phyloP scores from a whole-genome alignment of 2,888 invertebrate species.

The Sinelater perroti region DNA sequence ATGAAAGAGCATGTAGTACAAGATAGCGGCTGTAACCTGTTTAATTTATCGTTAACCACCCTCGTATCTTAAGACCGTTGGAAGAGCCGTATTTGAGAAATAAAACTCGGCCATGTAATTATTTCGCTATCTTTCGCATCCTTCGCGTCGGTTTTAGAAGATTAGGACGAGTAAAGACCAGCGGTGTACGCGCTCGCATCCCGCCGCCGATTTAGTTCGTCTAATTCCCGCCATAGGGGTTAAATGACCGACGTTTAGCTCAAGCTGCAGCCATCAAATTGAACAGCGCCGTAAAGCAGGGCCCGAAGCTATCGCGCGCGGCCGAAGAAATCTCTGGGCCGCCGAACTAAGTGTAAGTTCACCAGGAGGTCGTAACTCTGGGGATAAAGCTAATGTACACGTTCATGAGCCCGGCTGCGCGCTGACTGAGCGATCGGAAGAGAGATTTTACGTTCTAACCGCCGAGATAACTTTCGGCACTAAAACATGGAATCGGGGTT shows the following conservation, averaged over 20 bases:
- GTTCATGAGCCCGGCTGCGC: slow-evolving; percentile 40
- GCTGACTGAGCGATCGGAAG: slow-evolving; percentile 49
- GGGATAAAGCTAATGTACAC: slow-evolving; percentile 51
- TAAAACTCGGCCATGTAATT: slow-evolving; percentile 36
- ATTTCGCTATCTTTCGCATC: slow-evolving; percentile 43
- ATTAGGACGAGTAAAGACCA: slow-evolving; percentile 47
- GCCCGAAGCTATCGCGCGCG: slow-evolving; percentile 35
- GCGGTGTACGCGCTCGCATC: slow-evolving; percentile 47
- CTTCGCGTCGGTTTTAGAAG: slow-evolving; percentile 43
- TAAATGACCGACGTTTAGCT: slow-evolving; percentile 51
- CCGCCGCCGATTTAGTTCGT: slow-evolving; percentile 49
- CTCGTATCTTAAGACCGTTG: background rate
- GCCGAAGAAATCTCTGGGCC: slow-evolving; percentile 46
- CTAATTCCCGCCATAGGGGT: slow-evolving; percentile 50
- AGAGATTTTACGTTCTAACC: slow-evolving; percentile 43
- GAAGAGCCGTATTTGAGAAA: slow-evolving; percentile 15
- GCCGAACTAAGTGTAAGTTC: slow-evolving; percentile 46
- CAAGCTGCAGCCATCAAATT: slow-evolving; percentile 46
- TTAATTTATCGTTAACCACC: too few relatives aligned
- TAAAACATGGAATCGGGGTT: slow-evolving; percentile 31
- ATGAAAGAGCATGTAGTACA: too few relatives aligned
- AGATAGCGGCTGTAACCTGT: too few relatives aligned
- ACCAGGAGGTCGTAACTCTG: slow-evolving; percentile 49
- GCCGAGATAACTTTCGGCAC: slow-evolving; percentile 34
- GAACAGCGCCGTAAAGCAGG: slow-evolving; percentile 42